Evolutionary conservation across 2,113 vertebrate species (phyloP).

Genomic region (Dipodomys merriami): DNA sequence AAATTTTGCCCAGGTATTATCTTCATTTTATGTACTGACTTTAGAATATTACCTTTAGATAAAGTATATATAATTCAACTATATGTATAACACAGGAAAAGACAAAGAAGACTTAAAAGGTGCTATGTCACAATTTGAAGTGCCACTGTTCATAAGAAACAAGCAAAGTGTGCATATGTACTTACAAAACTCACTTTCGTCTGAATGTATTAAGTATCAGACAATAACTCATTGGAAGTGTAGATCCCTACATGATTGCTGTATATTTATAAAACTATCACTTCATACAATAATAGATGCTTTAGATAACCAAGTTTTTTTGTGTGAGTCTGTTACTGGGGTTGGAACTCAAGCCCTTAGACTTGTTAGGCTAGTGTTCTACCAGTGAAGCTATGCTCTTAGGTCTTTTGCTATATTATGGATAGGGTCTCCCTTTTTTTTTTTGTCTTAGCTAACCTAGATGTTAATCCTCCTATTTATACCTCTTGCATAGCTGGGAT

Average conservation of each 20-base stretch:
- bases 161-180: rapidly evolving
- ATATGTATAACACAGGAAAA: background rate
- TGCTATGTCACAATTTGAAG: background rate
- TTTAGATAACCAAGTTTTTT: constrained; percentile 6
- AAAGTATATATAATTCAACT: background rate
- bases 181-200: background rate
- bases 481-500: too few species aligned
- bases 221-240: background rate
- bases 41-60: background rate
- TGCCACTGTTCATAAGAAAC: background rate
- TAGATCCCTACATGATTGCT: background rate
- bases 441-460: too few species aligned
- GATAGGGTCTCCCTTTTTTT: too few species aligned
- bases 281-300: background rate
- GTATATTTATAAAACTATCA: background rate
- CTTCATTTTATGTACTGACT: background rate
- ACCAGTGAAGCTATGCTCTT: too few species aligned
- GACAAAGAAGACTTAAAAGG: background rate
- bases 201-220: background rate
- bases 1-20: background rate
- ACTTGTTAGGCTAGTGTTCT: too few species aligned
- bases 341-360: too few species aligned
- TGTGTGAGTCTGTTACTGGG: background rate
- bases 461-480: too few species aligned
- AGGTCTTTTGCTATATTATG: too few species aligned